A percentile compares a stretch with the other conserved stretches of the same genome.
These are phyloP conservation scores for Drosophila nigritarsus DNA, from an alignment of 2,888 invertebrate genomes.

Conservation along the genomic window DNA sequence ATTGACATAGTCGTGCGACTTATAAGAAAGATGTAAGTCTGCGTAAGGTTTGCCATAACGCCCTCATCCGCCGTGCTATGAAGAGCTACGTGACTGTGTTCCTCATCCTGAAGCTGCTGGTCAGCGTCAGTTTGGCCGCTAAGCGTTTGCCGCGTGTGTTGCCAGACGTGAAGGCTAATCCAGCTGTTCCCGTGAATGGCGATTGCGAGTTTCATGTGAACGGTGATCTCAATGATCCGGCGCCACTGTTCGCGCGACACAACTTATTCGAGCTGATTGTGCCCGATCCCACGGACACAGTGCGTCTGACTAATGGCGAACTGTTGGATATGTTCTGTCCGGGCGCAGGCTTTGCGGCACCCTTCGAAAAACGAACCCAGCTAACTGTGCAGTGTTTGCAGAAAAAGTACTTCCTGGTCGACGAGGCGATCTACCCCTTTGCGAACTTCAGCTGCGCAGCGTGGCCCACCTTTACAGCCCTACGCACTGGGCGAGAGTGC, in stretches of 20 bases:
- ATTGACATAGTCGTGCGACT: constrained; percentile 5
- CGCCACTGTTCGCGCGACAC: constrained; percentile 86
- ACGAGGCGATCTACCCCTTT: constrained; percentile 76
- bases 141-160: constrained; percentile 51
- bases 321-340: constrained; percentile 81
- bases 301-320: constrained; percentile 73
- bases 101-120: constrained; percentile 51
- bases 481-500: constrained; percentile 77
- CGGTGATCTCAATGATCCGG: constrained; percentile 85
- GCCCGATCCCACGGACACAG: constrained; percentile 75
- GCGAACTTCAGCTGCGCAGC: constrained; percentile 78
- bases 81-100: constrained; percentile 50
- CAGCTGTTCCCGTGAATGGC: constrained; percentile 63
- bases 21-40: constrained; percentile 48
- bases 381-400: constrained; percentile 79
- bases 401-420: constrained; percentile 72
- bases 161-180: constrained; percentile 50
- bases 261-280: constrained; percentile 75
- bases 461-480: constrained; percentile 77
- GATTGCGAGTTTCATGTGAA: constrained; percentile 75
- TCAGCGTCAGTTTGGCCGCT: constrained; percentile 16
- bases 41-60: constrained; percentile 37
- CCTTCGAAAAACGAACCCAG: constrained; percentile 60
- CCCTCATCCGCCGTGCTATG: constrained; percentile 37
- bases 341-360: constrained; percentile 66